phyloP scores from a whole-genome alignment of 2,797 vertebrate species.

The Chelon labrosus region DNA sequence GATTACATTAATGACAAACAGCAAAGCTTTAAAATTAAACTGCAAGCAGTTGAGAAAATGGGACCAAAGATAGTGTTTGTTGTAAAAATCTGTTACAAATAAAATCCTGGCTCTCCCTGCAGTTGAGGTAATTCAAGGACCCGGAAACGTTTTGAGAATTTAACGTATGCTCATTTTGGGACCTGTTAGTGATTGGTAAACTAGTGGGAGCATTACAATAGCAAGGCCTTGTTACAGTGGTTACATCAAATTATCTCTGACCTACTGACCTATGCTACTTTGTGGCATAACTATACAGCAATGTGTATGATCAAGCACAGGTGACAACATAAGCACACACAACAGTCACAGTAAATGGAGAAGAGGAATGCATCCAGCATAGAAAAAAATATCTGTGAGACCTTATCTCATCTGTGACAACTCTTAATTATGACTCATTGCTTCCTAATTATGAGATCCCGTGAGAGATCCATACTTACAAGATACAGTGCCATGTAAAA shows the following conservation, averaged over 20 bases:
- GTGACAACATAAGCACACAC: too few species aligned
- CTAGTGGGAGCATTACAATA: too few species aligned
- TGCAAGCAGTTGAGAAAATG: background rate
- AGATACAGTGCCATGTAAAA: too few species aligned
- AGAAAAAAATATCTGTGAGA: background rate
- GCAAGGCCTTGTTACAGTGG: constrained; percentile 3
- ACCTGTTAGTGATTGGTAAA: background rate
- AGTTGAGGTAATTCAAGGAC: constrained; percentile 2
- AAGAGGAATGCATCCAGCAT: background rate
- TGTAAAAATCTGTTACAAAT: background rate
- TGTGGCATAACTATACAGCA: background rate
- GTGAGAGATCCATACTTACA: too few species aligned
- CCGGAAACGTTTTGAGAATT: background rate
- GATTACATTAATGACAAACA: background rate
- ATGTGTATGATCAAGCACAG: too few species aligned
- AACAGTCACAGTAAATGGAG: too few species aligned
- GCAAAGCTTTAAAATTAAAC: background rate
- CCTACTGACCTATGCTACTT: constrained; percentile 30
- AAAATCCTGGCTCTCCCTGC: background rate
- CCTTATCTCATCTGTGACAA: background rate
- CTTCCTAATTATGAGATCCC: background rate
- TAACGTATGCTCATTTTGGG: background rate
- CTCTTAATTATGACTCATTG: background rate
- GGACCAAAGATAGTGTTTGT: too few species aligned
- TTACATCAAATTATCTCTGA: constrained; percentile 20